phyloP scores from a whole-genome alignment of 2,888 invertebrate species.

The Drosophila multiciliata region DNA sequence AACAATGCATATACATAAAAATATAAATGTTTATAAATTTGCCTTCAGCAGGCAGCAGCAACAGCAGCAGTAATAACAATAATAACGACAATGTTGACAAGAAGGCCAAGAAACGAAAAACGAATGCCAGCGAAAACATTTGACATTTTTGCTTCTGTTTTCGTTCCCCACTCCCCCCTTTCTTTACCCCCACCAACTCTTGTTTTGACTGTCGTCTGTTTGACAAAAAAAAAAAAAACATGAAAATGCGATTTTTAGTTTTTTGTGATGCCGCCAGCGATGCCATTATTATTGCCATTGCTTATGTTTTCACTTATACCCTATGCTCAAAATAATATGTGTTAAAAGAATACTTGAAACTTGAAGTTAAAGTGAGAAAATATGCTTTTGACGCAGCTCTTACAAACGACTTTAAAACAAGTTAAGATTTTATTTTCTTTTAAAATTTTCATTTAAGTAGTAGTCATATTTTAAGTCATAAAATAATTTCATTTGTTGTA shows the following conservation, averaged over 20 bases:
- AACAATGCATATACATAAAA: conserved; percentile 32
- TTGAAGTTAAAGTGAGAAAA: not conserved
- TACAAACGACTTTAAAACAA: not conserved
- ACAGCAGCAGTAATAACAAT: conserved; percentile 19
- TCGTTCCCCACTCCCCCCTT: not conserved
- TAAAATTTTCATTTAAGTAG: too few relatives aligned
- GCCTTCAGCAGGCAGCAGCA: conserved; percentile 43
- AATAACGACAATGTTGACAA: conserved; percentile 36
- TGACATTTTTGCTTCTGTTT: conserved; percentile 35
- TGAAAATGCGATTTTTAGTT: conserved; percentile 58
- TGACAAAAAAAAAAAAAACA: conserved; percentile 48
- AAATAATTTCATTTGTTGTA: not conserved
- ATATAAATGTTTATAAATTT: conserved; percentile 38
- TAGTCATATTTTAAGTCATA: not conserved
- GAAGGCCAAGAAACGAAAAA: conserved; percentile 44
- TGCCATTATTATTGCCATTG: conserved; percentile 19
- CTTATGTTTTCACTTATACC: conserved; percentile 26
- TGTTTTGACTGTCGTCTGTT: conserved; percentile 18
- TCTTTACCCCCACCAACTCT: not conserved
- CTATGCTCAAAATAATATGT: not conserved
- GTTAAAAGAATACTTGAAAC: not conserved
- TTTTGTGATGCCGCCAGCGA: conserved; percentile 23
- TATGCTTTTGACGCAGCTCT: not conserved
- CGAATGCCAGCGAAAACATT: conserved; percentile 44
- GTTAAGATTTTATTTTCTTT: not conserved